These are phyloP conservation scores for Pangasius krempfi DNA, from an alignment of 2,797 vertebrate genomes.

Conservation along the genomic window DNA sequence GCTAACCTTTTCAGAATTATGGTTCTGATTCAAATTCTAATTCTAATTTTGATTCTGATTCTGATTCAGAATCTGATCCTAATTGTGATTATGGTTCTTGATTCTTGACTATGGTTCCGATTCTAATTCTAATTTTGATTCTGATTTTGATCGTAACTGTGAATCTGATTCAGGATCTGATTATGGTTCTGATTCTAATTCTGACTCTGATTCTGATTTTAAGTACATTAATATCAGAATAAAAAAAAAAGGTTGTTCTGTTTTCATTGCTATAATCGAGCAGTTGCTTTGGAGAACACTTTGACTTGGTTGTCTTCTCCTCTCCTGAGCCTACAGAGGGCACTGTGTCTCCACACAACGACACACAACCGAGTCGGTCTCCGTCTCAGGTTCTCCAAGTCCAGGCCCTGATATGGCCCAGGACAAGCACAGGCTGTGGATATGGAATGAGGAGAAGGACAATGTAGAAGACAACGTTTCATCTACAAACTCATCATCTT, in stretches of 20 bases:
- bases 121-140: background rate
- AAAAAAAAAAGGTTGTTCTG: background rate
- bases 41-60: no score
- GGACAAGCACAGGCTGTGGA: background rate
- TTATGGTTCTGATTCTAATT: background rate
- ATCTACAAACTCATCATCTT: background rate
- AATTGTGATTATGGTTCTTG: background rate
- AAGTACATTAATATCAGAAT: background rate
- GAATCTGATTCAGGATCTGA: background rate
- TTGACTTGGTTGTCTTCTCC: background rate
- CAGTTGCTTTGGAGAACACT: background rate
- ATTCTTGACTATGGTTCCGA: background rate
- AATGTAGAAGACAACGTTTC: background rate
- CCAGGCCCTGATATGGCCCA: background rate
- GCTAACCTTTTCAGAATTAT: background rate
- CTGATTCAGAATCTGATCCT: background rate
- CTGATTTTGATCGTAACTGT: no score
- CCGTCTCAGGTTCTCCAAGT: background rate
- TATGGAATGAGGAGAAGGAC: background rate
- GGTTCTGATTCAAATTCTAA: background rate
- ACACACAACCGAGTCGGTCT: background rate
- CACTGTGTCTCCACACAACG: conserved; percentile 40
- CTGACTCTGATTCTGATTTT: background rate
- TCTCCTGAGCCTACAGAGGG: conserved; percentile 46
- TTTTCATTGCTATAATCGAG: background rate